Evolutionary conservation across 1,140 invertebrate species (phyloP).

Genomic region (Drosophila fuyamai): DNA sequence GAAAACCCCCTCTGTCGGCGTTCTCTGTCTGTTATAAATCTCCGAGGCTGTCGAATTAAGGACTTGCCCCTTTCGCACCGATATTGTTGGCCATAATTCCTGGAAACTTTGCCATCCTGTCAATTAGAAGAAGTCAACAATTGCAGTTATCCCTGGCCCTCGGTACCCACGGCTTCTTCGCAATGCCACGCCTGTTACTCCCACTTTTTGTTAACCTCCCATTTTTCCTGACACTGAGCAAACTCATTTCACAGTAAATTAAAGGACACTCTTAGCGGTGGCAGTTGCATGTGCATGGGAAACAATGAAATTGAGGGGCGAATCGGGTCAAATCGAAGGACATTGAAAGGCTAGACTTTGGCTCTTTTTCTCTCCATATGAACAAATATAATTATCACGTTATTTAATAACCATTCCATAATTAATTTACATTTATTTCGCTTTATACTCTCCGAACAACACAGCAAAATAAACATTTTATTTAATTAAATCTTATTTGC

Average conservation of each 20-base stretch:
- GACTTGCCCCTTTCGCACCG: not conserved
- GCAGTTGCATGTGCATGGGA: conserved; percentile 25
- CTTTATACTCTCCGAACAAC: too few species aligned
- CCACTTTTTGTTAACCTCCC: not conserved
- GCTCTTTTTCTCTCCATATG: not conserved
- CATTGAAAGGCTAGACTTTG: conserved; percentile 2
- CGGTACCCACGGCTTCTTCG: not conserved
- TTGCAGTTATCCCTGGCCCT: conserved; percentile 29
- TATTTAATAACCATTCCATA: too few species aligned
- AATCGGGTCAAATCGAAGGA: conserved; percentile 46
- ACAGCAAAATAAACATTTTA: too few species aligned
- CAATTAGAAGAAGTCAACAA: conserved; percentile 63
- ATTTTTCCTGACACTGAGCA: conserved; percentile 29
- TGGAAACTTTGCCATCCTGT: conserved; percentile 63
- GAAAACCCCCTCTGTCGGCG: conserved; percentile 5
- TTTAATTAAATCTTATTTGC: too few species aligned
- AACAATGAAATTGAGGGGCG: not conserved
- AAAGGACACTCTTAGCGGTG: conserved; percentile 38
- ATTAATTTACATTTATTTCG: too few species aligned
- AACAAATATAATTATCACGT: too few species aligned
- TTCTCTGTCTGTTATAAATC: conserved; percentile 59
- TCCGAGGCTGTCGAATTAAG: conserved; percentile 69
- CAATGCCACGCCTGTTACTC: not conserved
- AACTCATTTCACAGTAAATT: conserved; percentile 67
- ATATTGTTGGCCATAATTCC: conserved; percentile 68